Conservation (phyloP, 2,888 invertebrate genomes). For the Heliconius charithonia region DNA sequence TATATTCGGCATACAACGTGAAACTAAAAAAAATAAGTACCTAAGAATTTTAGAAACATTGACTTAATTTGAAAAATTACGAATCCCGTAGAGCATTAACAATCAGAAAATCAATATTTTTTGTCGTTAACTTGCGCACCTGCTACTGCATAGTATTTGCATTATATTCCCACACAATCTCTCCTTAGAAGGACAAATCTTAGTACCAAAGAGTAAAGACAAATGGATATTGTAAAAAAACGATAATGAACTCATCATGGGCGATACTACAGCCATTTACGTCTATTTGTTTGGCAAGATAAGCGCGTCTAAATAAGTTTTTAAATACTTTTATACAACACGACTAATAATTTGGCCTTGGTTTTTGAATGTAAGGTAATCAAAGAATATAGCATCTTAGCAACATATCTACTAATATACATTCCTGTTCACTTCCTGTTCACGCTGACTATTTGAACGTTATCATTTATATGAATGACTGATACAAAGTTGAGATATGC, state of each 20-base stretch:
- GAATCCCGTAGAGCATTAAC: not conserved
- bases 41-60: not conserved
- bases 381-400: not conserved
- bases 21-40: not conserved
- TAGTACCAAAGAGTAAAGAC: constrained; percentile 21
- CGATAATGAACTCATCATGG: constrained; percentile 29
- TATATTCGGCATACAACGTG: not conserved
- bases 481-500: not conserved
- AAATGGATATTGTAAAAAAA: constrained; percentile 27
- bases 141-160: constrained; percentile 14
- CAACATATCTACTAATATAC: constrained; percentile 8
- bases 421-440: constrained; percentile 9
- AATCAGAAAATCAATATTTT: not conserved
- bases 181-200: constrained; percentile 34
- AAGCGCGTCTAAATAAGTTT: constrained; percentile 31
- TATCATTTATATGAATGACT: not conserved
- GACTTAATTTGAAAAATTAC: no score
- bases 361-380: not conserved
- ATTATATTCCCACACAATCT: constrained; percentile 34
- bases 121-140: constrained; percentile 14
- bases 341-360: constrained; percentile 8
- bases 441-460: not conserved
- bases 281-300: constrained; percentile 27
- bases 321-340: constrained; percentile 25
- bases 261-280: constrained; percentile 22